phyloP scores from a whole-genome alignment of 2,113 vertebrate genomes.

The Phalacrocorax brasilianus region DNA sequence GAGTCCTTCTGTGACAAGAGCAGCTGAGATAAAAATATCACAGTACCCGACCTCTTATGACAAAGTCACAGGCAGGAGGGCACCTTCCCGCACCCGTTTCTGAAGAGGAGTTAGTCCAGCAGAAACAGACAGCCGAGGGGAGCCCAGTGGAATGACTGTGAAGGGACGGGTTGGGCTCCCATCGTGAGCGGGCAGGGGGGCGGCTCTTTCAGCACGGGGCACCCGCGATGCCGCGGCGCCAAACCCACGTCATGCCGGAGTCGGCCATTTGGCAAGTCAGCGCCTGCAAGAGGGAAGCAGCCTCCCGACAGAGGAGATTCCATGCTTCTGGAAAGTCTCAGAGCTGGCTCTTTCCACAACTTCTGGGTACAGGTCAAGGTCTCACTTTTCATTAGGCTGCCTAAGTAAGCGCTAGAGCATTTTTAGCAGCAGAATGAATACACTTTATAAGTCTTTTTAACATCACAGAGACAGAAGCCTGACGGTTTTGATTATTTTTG shows the following conservation, averaged over 20 bases:
- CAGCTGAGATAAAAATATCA: not conserved
- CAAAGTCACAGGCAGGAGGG: not conserved
- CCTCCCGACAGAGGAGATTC: not conserved
- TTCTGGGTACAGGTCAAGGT: not conserved
- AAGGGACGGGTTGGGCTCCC: not conserved
- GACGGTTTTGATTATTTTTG: not conserved
- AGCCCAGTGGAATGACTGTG: not conserved
- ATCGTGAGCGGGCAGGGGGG: accelerated
- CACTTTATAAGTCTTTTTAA: not conserved
- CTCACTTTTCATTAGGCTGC: not conserved
- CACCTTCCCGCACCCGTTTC: not conserved
- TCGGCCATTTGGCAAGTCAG: accelerated
- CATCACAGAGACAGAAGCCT: not conserved
- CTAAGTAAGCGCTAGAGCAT: not conserved
- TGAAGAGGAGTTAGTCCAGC: not conserved
- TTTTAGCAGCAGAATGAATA: not conserved
- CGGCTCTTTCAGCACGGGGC: not conserved
- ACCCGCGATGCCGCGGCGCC: accelerated
- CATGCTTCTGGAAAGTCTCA: not conserved
- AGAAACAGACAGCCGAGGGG: not conserved
- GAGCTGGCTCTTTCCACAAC: not conserved
- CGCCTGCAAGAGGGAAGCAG: not conserved
- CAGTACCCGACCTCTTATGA: not conserved
- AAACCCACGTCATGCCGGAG: accelerated
- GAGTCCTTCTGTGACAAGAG: not conserved